Base-by-base conservation (phyloP, 2,113 vertebrate species). In the Steatornis caripensis region DNA sequence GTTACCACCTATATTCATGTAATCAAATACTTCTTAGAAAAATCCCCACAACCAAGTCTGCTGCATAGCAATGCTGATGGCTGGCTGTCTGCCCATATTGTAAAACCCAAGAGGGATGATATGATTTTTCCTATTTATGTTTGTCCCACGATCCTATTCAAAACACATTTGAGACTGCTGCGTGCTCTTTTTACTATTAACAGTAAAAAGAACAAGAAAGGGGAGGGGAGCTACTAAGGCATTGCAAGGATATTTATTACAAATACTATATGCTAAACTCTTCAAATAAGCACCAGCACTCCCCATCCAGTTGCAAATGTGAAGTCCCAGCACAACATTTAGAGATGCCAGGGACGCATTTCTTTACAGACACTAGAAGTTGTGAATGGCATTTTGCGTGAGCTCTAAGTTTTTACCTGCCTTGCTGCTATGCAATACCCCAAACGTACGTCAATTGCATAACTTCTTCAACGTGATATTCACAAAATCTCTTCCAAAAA, bases 391-490 rank as follows among this genome's bases (percentile, higher is more conserved):
- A 48, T 22, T 80, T 82, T 8, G 15, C 18, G 8, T 7, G 36
- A 90, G 39, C 48, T 92, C 26, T 43, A 15, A 20, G 39, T 16
- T 87, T 71, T 39, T 8, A 29, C 16, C 32, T 86, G 64, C 37
- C 55, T 57, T 92, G n/a, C 29, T 5, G 1, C 22, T 37, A 23
- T 46, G 68, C 54, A 74, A 80, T 21, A 51, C 20, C 30, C 26
- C 49, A 75, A 86, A 58, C 0, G 1, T 41, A 64, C 1, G 0
- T 51, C 43, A 53, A 14, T 3, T 76, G 16, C 11, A 1, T 22
- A 48, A 45, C 14, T 72, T n/a, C n/a, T n/a, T n/a, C n/a, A 32
- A 41, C 87, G 27, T 19, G 2, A 69, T 53, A n/a, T 3, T 71
- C 32, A 78, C 23, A 69, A 90, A 69, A 55, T 34, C 6, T 74